Evolutionary conservation across 2,888 invertebrate species (phyloP).

Genomic region (Volucella bombylans): DNA sequence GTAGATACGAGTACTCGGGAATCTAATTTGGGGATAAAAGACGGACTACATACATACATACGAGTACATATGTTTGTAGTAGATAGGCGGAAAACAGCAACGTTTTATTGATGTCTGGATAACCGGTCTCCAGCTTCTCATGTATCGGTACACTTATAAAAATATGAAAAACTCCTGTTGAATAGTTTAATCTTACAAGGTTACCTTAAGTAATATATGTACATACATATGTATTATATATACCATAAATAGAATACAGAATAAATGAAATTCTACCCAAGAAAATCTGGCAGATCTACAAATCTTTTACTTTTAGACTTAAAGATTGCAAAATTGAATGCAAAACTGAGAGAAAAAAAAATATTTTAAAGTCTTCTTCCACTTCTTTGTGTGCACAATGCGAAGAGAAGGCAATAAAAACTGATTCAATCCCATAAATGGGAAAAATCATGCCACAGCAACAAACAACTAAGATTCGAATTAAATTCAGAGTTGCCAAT

Average conservation of each 20-base stretch:
- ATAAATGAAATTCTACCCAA: slow-evolving; percentile 4
- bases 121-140: slow-evolving; percentile 56
- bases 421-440: slow-evolving; percentile 66
- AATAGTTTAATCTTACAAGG: slow-evolving; percentile 14
- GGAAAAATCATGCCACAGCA: slow-evolving; percentile 50
- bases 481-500: slow-evolving; percentile 60
- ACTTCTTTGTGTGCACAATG: slow-evolving; percentile 24
- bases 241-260: background rate
- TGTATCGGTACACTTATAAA: slow-evolving; percentile 25
- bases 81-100: slow-evolving; percentile 61
- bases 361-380: slow-evolving; percentile 31
- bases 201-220: slow-evolving; percentile 21
- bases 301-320: slow-evolving; percentile 17
- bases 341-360: slow-evolving; percentile 32
- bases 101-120: slow-evolving; percentile 48
- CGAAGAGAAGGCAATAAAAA: slow-evolving; percentile 55
- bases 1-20: slow-evolving; percentile 19
- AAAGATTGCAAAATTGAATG: slow-evolving; percentile 42
- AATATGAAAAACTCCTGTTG: slow-evolving; percentile 43
- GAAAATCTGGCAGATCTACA: slow-evolving; percentile 35
- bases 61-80: too few species aligned
- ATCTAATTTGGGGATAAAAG: slow-evolving; percentile 29
- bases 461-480: slow-evolving; percentile 46
- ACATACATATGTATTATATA: background rate
- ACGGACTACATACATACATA: slow-evolving; percentile 4